Evolutionary conservation across 2,113 vertebrate species (phyloP), one percentile per base, ranked within the genome.

Genomic region (Chloropsis cyanopogon): DNA sequence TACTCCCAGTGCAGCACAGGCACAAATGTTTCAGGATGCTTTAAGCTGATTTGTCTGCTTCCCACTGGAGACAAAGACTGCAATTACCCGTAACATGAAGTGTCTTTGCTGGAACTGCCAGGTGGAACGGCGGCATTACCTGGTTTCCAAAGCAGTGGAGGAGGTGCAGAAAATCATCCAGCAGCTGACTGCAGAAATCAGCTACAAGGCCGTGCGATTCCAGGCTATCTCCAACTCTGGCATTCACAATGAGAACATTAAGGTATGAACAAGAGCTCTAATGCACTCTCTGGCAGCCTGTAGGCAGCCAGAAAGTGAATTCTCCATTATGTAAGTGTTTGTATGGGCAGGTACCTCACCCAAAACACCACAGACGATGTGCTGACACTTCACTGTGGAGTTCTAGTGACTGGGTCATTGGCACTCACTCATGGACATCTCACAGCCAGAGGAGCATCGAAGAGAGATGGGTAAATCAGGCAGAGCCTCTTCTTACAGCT

Each of bases 151-250:
- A 90, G 95, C 95, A 10, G 97, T 98, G 87, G 98, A 98, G 52
- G 98, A 98, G 79, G 98, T 98, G 21, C 98, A 98, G 93, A 97
- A 96, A 75, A 92, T 98, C 28, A 92, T 98, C 54, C 97, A 98
- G 69, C 90, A 93, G 23, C 86, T 99, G 90, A 99, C 98, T 0
- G 20, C 95, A 14, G 98, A 98, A 63, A 98, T 99, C 95, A 98
- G 98, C 90, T 77, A n/a, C 82, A 98, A 97, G 68, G 98, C 98
- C 20, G 31, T 85, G 10, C 95, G 98, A 50, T 99, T 99, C 95
- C 98, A 98, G 89, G 95, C 97, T 6, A 97, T 98, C 96, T 97
- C 98, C 80, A 97, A 96, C 93, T 98, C 98, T 66, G 97, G 97
- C 53, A 96, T 97, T 24, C 97, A 98, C 96, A 98, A 98, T 77